Evolutionary conservation across 2,113 vertebrate species (phyloP).

Genomic region (Geococcyx californianus): DNA sequence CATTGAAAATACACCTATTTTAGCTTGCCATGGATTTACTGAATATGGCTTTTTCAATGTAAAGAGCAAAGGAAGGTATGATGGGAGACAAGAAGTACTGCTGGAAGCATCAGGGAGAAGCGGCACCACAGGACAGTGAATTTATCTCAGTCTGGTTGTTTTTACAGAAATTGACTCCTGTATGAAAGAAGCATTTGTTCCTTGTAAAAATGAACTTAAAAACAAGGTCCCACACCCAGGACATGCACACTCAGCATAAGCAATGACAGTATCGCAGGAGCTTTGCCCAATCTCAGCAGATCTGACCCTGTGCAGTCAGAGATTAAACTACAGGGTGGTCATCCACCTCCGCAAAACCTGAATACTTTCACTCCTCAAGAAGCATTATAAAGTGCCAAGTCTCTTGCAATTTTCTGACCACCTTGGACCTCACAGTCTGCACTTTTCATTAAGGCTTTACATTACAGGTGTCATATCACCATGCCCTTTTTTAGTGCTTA

Average conservation of each 20-base stretch:
- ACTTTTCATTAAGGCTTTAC: background rate
- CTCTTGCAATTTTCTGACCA: background rate
- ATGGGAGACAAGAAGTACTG: background rate
- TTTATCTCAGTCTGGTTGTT: background rate
- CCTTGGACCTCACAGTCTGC: accelerated
- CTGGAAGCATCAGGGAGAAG: background rate
- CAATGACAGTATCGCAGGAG: accelerated
- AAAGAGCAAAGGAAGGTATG: background rate
- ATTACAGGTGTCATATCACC: accelerated
- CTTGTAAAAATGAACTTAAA: background rate
- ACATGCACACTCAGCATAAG: background rate
- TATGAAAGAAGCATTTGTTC: background rate
- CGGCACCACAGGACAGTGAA: background rate
- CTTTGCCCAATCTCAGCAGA: background rate
- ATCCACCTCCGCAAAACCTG: accelerated
- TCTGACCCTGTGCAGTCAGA: accelerated
- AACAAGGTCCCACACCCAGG: background rate
- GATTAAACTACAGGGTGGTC: accelerated
- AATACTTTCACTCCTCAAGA: accelerated
- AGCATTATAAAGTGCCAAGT: accelerated
- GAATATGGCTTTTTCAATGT: background rate
- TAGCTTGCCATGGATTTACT: background rate
- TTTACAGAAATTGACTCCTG: background rate
- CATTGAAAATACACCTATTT: background rate
- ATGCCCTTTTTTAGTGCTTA: accelerated